Evolutionary conservation across 2,113 vertebrate species (phyloP).

Genomic region (Sturnus vulgaris): DNA sequence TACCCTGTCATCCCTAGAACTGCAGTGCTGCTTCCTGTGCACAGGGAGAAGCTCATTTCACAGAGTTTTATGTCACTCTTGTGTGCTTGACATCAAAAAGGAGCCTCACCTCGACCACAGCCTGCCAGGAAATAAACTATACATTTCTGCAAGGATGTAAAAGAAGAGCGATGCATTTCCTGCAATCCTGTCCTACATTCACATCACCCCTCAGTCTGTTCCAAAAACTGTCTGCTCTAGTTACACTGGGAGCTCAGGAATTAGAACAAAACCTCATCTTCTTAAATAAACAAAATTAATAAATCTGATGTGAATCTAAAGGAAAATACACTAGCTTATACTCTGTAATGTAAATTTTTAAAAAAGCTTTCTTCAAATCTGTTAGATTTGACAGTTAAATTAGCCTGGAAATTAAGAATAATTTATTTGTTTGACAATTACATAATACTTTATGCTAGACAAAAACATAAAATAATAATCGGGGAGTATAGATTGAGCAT

Average conservation of each 20-base stretch:
- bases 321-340: background rate
- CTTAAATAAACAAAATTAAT: background rate
- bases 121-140: background rate
- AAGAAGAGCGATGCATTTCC: background rate
- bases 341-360: background rate
- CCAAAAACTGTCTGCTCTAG: background rate
- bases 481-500: background rate
- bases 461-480: background rate
- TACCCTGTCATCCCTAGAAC: background rate
- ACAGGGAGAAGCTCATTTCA: background rate
- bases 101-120: background rate
- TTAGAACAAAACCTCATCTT: background rate
- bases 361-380: background rate
- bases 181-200: background rate
- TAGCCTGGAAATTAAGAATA: background rate
- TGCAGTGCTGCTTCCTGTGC: background rate
- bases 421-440: background rate
- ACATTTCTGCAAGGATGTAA: background rate
- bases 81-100: background rate
- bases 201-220: rapidly evolving
- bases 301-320: background rate
- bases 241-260: background rate
- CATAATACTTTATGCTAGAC: background rate
- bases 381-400: background rate
- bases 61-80: background rate